Evolutionary conservation across 1,140 invertebrate genomes (phyloP).

Genomic region (Myzus persicae): DNA sequence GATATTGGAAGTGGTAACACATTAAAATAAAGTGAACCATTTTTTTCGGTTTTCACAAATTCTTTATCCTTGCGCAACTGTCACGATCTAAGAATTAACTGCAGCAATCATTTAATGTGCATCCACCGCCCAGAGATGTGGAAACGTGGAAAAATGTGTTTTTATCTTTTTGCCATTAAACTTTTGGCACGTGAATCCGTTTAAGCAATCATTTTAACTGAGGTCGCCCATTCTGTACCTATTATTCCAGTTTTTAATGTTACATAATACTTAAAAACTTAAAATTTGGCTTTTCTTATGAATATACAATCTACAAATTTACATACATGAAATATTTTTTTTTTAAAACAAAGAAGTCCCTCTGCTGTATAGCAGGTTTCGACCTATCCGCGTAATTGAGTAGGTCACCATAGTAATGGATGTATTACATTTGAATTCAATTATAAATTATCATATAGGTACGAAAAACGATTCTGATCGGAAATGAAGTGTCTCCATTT

Average conservation of each 20-base stretch:
- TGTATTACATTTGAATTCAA: too few species aligned
- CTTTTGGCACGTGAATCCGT: conserved; percentile 24
- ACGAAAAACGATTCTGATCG: too few species aligned
- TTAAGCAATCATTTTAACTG: conserved; percentile 12
- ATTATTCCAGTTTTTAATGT: conserved; percentile 19
- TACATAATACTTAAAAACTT: background rate
- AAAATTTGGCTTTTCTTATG: background rate
- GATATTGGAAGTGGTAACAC: too few species aligned
- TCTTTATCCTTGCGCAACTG: background rate
- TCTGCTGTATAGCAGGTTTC: too few species aligned
- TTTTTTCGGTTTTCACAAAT: background rate
- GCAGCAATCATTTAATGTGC: conserved; percentile 12
- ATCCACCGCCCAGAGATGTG: background rate
- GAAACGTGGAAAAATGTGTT: conserved; percentile 29
- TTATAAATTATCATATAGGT: too few species aligned
- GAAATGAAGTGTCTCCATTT: too few species aligned
- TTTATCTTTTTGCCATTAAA: conserved; percentile 51
- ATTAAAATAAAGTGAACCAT: too few species aligned
- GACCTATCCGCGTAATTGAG: too few species aligned
- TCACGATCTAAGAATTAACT: conserved; percentile 15
- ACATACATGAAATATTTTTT: background rate
- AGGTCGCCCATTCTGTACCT: background rate
- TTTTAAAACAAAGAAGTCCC: background rate
- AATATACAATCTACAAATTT: background rate
- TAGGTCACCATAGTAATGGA: too few species aligned